phyloP scores from a whole-genome alignment of 2,113 vertebrate genomes.

The Psilopogon haemacephalus region DNA sequence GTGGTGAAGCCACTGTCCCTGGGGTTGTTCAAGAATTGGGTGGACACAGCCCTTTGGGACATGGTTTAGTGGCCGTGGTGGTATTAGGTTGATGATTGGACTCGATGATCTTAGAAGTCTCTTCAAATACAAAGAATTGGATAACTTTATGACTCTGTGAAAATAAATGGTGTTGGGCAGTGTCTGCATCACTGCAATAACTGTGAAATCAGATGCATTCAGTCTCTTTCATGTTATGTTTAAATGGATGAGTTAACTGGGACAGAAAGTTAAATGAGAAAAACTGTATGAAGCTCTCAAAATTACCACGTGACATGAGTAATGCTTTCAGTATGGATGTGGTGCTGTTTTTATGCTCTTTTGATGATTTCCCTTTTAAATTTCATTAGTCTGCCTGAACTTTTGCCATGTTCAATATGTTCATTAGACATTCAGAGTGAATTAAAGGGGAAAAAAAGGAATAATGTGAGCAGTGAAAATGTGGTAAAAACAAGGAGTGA shows the following conservation, averaged over 20 bases:
- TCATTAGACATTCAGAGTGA: not conserved
- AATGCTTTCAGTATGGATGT: not conserved
- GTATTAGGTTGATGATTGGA: too few species aligned
- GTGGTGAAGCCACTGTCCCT: too few species aligned
- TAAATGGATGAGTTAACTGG: not conserved
- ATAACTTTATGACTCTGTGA: not conserved
- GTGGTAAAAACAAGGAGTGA: not conserved
- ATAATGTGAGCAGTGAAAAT: not conserved
- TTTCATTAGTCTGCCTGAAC: not conserved
- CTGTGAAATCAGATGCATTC: not conserved
- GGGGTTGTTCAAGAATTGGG: not conserved
- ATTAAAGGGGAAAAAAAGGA: not conserved
- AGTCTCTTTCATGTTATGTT: not conserved
- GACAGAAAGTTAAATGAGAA: not conserved
- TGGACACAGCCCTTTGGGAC: too few species aligned
- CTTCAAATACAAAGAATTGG: too few species aligned
- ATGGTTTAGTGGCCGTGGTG: too few species aligned
- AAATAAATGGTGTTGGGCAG: not conserved
- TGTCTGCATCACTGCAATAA: not conserved
- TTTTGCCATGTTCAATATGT: not conserved
- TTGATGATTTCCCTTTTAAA: not conserved
- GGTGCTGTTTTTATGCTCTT: not conserved
- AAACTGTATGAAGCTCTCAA: not conserved
- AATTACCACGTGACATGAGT: not conserved
- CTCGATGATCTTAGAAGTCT: too few species aligned